Evolutionary conservation across 2,888 invertebrate species (phyloP).

Genomic region (Piscicola geometra): DNA sequence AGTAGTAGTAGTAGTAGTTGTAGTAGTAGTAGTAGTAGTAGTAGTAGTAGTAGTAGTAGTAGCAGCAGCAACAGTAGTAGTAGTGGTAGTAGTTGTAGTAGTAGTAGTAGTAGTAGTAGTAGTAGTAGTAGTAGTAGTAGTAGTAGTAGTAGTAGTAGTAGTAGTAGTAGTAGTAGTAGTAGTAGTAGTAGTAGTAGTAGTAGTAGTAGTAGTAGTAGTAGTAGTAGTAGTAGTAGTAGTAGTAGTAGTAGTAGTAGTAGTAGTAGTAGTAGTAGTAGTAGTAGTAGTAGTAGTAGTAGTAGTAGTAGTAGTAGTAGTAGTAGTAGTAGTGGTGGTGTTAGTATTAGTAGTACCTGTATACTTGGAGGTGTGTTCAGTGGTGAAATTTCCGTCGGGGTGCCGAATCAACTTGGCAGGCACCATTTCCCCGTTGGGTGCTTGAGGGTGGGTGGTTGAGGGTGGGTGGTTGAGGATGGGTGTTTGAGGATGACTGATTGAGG

Average conservation of each 20-base stretch:
- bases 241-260: too few species aligned
- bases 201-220: background rate
- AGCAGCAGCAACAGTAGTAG: background rate
- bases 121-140: slow-evolving; percentile 24
- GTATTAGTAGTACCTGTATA: slow-evolving; percentile 23
- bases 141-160: slow-evolving; percentile 22
- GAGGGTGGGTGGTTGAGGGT: too few species aligned
- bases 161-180: slow-evolving; percentile 19
- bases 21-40: slow-evolving; percentile 8
- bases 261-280: too few species aligned
- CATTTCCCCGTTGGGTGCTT: slow-evolving; percentile 60
- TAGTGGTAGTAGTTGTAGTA: background rate
- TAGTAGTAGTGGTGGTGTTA: too few species aligned
- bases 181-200: slow-evolving; percentile 19
- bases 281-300: too few species aligned
- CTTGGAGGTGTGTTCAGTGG: slow-evolving; percentile 73
- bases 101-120: slow-evolving; percentile 6
- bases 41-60: slow-evolving; percentile 24
- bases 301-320: too few species aligned
- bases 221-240: background rate
- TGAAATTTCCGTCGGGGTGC: slow-evolving; percentile 83
- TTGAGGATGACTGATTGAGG: too few species aligned
- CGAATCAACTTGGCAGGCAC: slow-evolving; percentile 88
- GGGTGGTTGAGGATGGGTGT: too few species aligned
- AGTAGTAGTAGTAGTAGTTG: too few species aligned